Conservation (phyloP, 2,113 vertebrate species). For the Chloropsis cyanopogon region DNA sequence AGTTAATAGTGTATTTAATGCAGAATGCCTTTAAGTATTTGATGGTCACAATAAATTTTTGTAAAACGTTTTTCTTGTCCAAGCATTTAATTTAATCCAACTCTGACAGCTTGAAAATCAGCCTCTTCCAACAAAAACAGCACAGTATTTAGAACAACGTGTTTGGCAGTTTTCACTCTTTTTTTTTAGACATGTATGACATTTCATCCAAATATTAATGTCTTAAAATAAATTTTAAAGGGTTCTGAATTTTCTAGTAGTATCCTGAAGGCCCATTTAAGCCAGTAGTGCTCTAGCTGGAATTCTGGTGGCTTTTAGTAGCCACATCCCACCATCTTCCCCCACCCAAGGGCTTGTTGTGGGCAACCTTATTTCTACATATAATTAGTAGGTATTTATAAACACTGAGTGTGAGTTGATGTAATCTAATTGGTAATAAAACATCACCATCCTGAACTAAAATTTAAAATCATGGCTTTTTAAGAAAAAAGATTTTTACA, state of each 20-base stretch:
- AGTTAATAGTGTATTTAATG: constrained; percentile 72
- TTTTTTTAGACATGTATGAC: not conserved
- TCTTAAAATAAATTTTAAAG: not conserved
- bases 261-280: not conserved
- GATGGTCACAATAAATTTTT: constrained; percentile 79
- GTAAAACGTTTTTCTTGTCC: constrained; percentile 76
- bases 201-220: not conserved
- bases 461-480: not conserved
- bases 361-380: not conserved
- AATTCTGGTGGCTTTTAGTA: not conserved
- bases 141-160: constrained; percentile 10
- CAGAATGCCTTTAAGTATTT: constrained; percentile 75
- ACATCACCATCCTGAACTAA: not conserved
- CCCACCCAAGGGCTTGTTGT: not conserved
- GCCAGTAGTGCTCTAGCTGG: not conserved
- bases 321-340: not conserved
- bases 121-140: constrained; percentile 7
- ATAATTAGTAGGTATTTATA: not conserved
- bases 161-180: not conserved
- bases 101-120: constrained; percentile 52
- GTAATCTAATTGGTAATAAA: not conserved
- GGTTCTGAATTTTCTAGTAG: not conserved
- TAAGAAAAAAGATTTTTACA: not conserved
- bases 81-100: constrained; percentile 76
- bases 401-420: not conserved